These are phyloP conservation scores for Junonia oenone DNA, from an alignment of 2,888 invertebrate genomes.

Conservation along the genomic window DNA sequence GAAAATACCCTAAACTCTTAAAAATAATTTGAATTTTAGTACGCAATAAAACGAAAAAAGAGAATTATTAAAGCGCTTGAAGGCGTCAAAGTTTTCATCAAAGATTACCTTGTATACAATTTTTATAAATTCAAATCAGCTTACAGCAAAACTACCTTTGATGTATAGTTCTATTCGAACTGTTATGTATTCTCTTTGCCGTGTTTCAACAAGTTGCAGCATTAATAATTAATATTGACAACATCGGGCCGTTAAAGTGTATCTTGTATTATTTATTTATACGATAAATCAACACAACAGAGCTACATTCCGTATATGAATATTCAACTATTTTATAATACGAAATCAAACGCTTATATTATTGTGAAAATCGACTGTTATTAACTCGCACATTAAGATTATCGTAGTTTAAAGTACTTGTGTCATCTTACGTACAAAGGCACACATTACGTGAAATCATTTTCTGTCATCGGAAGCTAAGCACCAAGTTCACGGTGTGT, in stretches of 20 bases:
- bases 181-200: not conserved
- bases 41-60: not conserved
- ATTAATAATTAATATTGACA: not conserved
- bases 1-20: not conserved
- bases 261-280: not conserved
- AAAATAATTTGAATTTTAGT: not conserved
- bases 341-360: too few species aligned
- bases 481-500: slow-evolving; percentile 42
- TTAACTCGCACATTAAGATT: not conserved
- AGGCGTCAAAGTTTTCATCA: not conserved
- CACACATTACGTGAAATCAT: slow-evolving; percentile 19
- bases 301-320: too few species aligned
- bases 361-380: not conserved
- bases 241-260: not conserved
- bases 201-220: not conserved
- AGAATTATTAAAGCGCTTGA: not conserved
- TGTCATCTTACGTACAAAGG: not conserved
- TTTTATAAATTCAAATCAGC: not conserved
- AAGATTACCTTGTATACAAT: not conserved
- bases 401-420: not conserved
- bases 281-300: not conserved
- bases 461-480: slow-evolving; percentile 29
- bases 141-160: not conserved
- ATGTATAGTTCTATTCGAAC: not conserved
- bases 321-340: too few species aligned